Conservation (phyloP, 2,888 invertebrate genomes). For the Morpho helenor region DNA sequence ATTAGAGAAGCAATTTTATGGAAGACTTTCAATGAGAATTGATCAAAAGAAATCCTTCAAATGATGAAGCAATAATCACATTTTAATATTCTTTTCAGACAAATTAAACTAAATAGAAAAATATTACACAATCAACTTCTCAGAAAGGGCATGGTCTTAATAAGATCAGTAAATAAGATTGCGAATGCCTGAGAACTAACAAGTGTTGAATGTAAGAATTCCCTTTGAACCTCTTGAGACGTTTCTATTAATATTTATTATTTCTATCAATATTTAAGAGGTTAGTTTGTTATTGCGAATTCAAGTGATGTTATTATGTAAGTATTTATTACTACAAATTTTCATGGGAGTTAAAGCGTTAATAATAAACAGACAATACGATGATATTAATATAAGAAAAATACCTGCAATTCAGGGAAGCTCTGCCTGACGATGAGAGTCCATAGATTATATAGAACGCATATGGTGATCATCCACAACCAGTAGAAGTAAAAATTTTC, state of each 20-base stretch:
- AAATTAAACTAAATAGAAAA: slow-evolving; percentile 3
- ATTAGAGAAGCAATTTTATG: too few species aligned
- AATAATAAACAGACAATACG: neutral
- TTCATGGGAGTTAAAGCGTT: too few species aligned
- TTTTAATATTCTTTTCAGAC: neutral
- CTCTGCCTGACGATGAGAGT: slow-evolving; percentile 96
- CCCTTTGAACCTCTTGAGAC: neutral
- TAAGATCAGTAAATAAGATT: slow-evolving; percentile 4
- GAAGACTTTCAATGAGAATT: too few species aligned
- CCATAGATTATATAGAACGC: slow-evolving; percentile 97
- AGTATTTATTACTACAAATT: too few species aligned
- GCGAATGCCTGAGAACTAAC: slow-evolving; percentile 1
- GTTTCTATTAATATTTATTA: neutral
- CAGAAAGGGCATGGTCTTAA: neutral
- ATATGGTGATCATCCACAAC: slow-evolving; percentile 92
- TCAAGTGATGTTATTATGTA: too few species aligned
- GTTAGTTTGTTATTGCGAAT: too few species aligned
- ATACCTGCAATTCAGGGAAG: slow-evolving; percentile 91
- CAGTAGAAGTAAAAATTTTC: slow-evolving; percentile 98
- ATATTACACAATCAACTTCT: slow-evolving; percentile 2
- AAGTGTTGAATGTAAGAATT: slow-evolving; percentile 1
- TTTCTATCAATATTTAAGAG: too few species aligned
- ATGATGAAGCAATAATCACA: too few species aligned
- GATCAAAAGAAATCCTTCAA: too few species aligned
- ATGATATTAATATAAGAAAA: neutral